phyloP scores from a whole-genome alignment of 2,113 vertebrate genomes.

The Alaudala cheleensis region DNA sequence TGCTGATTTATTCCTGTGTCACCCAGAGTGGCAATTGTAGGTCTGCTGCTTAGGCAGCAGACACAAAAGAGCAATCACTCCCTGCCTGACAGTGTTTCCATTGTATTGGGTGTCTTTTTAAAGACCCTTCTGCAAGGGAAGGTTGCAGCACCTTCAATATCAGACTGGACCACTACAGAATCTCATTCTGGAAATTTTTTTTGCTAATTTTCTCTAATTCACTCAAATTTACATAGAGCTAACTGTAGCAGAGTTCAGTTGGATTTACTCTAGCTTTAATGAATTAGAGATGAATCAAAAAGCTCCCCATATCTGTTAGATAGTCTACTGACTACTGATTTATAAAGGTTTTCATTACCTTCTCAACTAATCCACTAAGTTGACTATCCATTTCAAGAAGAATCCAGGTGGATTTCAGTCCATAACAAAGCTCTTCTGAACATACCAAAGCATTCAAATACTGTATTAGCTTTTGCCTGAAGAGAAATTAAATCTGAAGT shows the following conservation, averaged over 20 bases:
- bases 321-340: conserved; percentile 58
- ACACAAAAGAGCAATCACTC: no score
- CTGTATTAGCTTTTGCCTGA: conserved; percentile 30
- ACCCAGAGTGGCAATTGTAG: no score
- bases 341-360: conserved; percentile 68
- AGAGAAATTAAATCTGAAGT: background rate
- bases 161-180: no score
- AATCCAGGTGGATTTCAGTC: conserved; percentile 50
- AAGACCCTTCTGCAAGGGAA: no score
- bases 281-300: conserved; percentile 41
- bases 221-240: background rate
- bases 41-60: no score
- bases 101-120: no score
- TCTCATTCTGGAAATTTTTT: background rate
- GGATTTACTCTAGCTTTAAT: conserved; percentile 64
- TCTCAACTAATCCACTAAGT: conserved; percentile 64
- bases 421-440: conserved; percentile 47
- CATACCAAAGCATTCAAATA: conserved; percentile 42
- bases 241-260: conserved; percentile 3
- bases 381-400: conserved; percentile 62
- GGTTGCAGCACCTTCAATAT: no score
- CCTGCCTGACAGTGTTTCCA: no score
- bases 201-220: conserved; percentile 59
- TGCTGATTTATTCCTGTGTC: no score
- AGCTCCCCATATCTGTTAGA: conserved; percentile 32